A percentile compares a stretch with the other conserved stretches of the same genome.
Evolutionary conservation across 2,797 vertebrate species (phyloP).

Genomic region (Arrhamphus sclerolepis): DNA sequence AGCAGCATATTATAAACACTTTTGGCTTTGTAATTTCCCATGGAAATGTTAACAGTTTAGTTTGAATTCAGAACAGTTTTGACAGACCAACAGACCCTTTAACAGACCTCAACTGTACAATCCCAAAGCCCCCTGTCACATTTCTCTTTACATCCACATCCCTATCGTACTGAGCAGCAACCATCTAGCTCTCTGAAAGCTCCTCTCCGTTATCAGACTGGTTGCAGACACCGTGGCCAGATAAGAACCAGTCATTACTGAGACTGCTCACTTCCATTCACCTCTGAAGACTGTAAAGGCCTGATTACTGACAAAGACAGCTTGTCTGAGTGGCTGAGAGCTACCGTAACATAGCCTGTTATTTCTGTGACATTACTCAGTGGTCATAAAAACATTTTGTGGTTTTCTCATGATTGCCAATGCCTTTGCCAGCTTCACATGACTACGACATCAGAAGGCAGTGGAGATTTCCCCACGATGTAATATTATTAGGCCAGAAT

Average conservation of each 20-base stretch:
- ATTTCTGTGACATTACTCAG: constrained; percentile 58
- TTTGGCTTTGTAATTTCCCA: too few species aligned
- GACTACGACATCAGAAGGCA: constrained; percentile 47
- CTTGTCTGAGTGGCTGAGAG: constrained; percentile 19
- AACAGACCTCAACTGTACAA: too few species aligned
- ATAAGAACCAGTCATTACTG: constrained; percentile 50
- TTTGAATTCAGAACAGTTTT: too few species aligned
- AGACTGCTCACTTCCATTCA: constrained; percentile 40
- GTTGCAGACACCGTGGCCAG: constrained; percentile 56
- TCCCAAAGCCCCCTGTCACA: background rate
- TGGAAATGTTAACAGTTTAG: too few species aligned
- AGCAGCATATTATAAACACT: too few species aligned
- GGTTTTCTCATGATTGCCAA: constrained; percentile 50
- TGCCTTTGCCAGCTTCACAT: constrained; percentile 60
- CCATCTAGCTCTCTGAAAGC: constrained; percentile 24
- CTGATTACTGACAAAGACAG: constrained; percentile 40
- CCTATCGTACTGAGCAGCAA: constrained; percentile 46
- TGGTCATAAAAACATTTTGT: constrained; percentile 58
- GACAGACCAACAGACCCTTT: too few species aligned
- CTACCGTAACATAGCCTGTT: constrained; percentile 9
- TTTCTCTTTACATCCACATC: constrained; percentile 30
- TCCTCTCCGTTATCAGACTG: constrained; percentile 60
- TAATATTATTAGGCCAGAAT: background rate
- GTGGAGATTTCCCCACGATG: constrained; percentile 14
- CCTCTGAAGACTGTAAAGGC: constrained; percentile 32